phyloP scores from a whole-genome alignment of 2,113 vertebrate species.

The Phylloscopus trochilus region DNA sequence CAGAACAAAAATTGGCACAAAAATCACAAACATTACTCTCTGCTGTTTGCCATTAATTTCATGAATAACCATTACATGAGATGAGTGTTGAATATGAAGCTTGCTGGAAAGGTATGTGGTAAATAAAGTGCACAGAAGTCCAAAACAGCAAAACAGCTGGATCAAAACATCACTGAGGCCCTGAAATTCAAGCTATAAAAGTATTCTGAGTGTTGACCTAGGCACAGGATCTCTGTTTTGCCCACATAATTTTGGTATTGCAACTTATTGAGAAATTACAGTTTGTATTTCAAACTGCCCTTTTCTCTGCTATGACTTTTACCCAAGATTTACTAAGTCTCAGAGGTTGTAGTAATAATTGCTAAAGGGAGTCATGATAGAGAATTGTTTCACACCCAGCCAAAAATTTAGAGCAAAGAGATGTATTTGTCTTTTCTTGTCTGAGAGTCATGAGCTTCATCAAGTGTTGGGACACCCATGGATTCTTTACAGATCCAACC shows the following conservation, averaged over 20 bases:
- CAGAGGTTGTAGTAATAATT: background rate
- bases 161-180: background rate
- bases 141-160: background rate
- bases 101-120: background rate
- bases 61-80: conserved; percentile 6
- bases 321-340: conserved; percentile 13
- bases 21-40: conserved; percentile 10
- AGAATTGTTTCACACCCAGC: background rate
- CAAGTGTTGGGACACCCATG: background rate
- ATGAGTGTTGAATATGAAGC: background rate
- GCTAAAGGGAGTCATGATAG: background rate
- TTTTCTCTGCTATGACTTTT: conserved; percentile 30
- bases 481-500: background rate
- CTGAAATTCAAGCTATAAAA: background rate
- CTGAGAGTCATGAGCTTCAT: background rate
- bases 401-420: background rate
- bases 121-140: conserved; percentile 20
- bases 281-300: conserved; percentile 2
- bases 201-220: background rate
- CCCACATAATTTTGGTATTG: background rate
- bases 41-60: conserved; percentile 45
- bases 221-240: background rate
- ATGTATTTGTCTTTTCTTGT: background rate
- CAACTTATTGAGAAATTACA: conserved; percentile 10
- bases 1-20: background rate